These are phyloP conservation scores for Ennomos fuscantarius DNA, from an alignment of 2,888 invertebrate genomes.

Conservation along the genomic window DNA sequence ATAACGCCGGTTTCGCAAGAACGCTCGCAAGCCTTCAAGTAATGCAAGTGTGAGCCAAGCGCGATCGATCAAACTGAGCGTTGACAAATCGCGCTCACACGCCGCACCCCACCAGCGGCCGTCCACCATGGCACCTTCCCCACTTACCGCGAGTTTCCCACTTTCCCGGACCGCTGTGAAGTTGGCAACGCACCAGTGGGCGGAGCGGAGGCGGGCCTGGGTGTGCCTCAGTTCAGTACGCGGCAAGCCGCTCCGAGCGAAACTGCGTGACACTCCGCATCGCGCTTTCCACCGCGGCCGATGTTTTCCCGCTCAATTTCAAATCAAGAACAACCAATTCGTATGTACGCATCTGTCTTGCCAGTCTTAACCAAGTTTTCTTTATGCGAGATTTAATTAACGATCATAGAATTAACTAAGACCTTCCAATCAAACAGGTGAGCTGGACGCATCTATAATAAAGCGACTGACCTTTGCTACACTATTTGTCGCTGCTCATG, in stretches of 20 bases:
- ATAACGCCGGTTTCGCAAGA: slow-evolving; percentile 33
- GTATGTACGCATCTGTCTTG: slow-evolving; percentile 12
- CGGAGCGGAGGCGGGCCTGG: slow-evolving; percentile 69
- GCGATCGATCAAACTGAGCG: slow-evolving; percentile 52
- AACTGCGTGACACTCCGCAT: slow-evolving; percentile 54
- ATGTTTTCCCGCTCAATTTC: slow-evolving; percentile 49
- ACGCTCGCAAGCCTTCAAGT: slow-evolving; percentile 13
- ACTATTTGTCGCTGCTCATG: slow-evolving; percentile 79
- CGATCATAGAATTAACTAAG: slow-evolving; percentile 35
- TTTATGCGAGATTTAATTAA: slow-evolving; percentile 33
- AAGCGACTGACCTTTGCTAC: slow-evolving; percentile 77
- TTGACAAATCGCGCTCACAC: slow-evolving; percentile 53
- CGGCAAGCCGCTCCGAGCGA: slow-evolving; percentile 54
- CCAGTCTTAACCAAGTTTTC: slow-evolving; percentile 15
- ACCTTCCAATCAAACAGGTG: slow-evolving; percentile 66
- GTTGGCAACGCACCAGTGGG: slow-evolving; percentile 68
- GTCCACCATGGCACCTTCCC: slow-evolving; percentile 59
- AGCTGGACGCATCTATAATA: slow-evolving; percentile 67
- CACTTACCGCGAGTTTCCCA: slow-evolving; percentile 73
- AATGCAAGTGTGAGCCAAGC: slow-evolving; percentile 21
- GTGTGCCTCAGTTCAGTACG: slow-evolving; percentile 54
- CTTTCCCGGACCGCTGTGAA: slow-evolving; percentile 73
- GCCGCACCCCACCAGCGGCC: slow-evolving; percentile 55
- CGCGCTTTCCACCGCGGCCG: slow-evolving; percentile 59
- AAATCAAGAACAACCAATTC: slow-evolving; percentile 39